Evolutionary conservation across 2,113 vertebrate species (phyloP), one percentile per base, ranked within the genome.

Genomic region (Syngnathus scovelli): DNA sequence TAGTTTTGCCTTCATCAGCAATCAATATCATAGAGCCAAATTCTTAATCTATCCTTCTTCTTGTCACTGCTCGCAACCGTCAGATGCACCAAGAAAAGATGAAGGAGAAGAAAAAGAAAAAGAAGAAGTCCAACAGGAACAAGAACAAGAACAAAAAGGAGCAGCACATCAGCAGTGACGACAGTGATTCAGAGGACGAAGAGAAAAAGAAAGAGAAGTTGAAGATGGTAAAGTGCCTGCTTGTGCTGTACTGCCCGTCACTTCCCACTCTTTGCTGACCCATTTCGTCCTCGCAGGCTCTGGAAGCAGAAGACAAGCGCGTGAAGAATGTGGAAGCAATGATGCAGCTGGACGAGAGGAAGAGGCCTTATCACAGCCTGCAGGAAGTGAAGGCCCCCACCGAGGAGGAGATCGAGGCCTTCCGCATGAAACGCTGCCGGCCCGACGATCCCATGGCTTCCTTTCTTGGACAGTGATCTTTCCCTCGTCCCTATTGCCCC

Each of bases 351-450:
- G 96, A 99, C 38, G 97, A 99, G 85, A 93, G 94, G 83, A 98
- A 98, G 82, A 90, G 96, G 54, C 94, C 94, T 0, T 99, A 97
- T 85, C 93, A 80, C 86, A 98, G 93, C 73, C 43, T 95, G 0
- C 89, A 87, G 78, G 96, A 96, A 76, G 76, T 90, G 23, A 92
- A 93, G 67, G 95, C 96, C 27, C 96, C 96, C 59, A 95, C 95
- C 0, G 97, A 99, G 78, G 97, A 98, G 83, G 97, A 98, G 83
- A 95, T 99, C 92, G 96, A 98, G 83, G 97, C 97, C 49, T 98
- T 96, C 61, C 92, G 93, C 36, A 98, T 98, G 94, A 98, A 99
- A 66, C 90, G 95, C 1, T 72, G 87, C 79, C 89, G 95, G 21
- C 87, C 93, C 0, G 95, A 99, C 56, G 97, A 99, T 84, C 96